Base-by-base conservation (phyloP, 2,113 vertebrate species). In the Cyanocitta stelleri region DNA sequence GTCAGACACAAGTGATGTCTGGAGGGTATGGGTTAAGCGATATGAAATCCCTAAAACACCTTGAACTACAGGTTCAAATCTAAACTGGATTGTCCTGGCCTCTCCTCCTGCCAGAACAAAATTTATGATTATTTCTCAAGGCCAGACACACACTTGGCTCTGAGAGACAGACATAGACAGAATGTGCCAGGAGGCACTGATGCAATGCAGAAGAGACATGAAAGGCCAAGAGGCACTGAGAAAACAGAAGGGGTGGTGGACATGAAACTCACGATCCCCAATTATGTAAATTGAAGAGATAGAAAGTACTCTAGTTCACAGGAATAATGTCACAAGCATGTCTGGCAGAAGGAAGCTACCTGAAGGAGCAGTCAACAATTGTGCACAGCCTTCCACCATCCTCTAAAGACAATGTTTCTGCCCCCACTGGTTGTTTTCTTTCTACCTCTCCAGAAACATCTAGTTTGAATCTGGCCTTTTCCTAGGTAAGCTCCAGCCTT, bases 61-160 rank as follows among this genome's bases (percentile, higher is more conserved):
- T 96, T 96, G 93, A 96, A 96, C 92, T 92, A 92, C 69, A 95
- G 56, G 88, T 95, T 96, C 69, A 92, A 66, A 96, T 94, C 92
- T 90, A 76, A 90, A 39, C 79, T 71, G 44, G 79, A 74, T 75
- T 90, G 93, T 90, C 68, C 68, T 3, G 4, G 79, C 56, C 90
- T 94, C 86, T 90, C 72, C 73, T 88, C 66, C 77, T 72, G 61
- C 92, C 56, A 81, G 82, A 83, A 88, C 10, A 78, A 67, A 96
- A 90, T 89, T 95, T 93, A 95, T 78, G 64, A 67, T 80, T 95
- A 84, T 90, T 95, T 96, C 95, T 88, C 90, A 94, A 97, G 96
- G 92, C 88, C 90, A 97, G 94, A 88, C 1, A 1, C 46, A 84
- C 51, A 41, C 73, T 86, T 80, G 37, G 81, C 72, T 90, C 79